These are phyloP conservation scores for Vanacampus margaritifer DNA, from an alignment of 2,113 vertebrate genomes.

Conservation along the genomic window DNA sequence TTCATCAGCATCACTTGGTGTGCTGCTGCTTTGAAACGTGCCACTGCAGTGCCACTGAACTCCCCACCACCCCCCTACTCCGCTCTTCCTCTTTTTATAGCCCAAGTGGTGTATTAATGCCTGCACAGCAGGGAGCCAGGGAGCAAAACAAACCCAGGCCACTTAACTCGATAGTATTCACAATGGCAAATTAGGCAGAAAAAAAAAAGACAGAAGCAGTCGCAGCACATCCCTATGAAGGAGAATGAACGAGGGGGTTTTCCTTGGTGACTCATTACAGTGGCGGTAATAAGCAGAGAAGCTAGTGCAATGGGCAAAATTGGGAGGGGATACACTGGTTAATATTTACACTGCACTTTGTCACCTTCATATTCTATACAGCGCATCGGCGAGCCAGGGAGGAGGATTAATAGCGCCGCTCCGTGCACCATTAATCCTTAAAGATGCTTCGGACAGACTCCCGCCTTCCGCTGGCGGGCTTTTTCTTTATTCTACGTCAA, in stretches of 20 bases:
- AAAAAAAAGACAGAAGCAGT: slow-evolving; percentile 45
- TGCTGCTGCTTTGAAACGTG: slow-evolving; percentile 20
- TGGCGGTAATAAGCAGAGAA: slow-evolving; percentile 60
- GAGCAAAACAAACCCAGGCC: slow-evolving; percentile 55
- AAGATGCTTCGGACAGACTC: slow-evolving; percentile 27
- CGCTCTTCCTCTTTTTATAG: slow-evolving; percentile 20
- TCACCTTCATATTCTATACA: slow-evolving; percentile 40
- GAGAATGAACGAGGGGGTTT: slow-evolving; percentile 16
- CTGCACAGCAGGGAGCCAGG: slow-evolving; percentile 50
- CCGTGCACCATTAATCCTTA: slow-evolving; percentile 49
- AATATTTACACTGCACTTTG: slow-evolving; percentile 66
- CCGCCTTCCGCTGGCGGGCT: slow-evolving; percentile 16
- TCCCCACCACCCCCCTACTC: neutral
- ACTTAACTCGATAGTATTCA: slow-evolving; percentile 57
- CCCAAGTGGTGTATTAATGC: slow-evolving; percentile 35
- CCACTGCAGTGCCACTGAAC: slow-evolving; percentile 26
- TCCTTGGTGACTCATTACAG: slow-evolving; percentile 73
- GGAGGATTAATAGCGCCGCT: slow-evolving; percentile 48
- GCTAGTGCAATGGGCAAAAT: slow-evolving; percentile 52
- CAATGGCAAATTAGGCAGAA: slow-evolving; percentile 60
- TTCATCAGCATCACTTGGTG: slow-evolving; percentile 43
- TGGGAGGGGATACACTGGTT: slow-evolving; percentile 56
- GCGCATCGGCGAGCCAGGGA: slow-evolving; percentile 13
- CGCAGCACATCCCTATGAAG: slow-evolving; percentile 18
- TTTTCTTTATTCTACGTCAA: slow-evolving; percentile 19